phyloP scores from a whole-genome alignment of 1,140 invertebrate genomes.

The Ditylenchus dipsaci region DNA sequence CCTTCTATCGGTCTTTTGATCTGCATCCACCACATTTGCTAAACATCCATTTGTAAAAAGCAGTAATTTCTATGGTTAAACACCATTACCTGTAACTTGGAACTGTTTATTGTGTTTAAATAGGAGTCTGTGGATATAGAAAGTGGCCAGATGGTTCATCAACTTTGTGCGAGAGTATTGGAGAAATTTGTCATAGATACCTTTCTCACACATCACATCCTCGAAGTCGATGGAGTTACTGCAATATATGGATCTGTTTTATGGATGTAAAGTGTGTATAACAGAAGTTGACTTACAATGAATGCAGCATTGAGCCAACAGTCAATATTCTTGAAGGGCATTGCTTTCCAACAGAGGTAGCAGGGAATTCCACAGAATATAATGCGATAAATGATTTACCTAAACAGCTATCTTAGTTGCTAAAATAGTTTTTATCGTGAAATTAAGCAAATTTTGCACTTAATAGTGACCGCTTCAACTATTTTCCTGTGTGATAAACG shows the following conservation, averaged over 20 bases:
- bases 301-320: constrained; percentile 42
- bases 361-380: constrained; percentile 28
- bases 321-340: constrained; percentile 39
- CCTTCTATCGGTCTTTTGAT: constrained; percentile 28
- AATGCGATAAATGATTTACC: constrained; percentile 44
- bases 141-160: constrained; percentile 45
- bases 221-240: neutral
- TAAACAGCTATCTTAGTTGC: too few species aligned
- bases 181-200: constrained; percentile 36
- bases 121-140: constrained; percentile 37
- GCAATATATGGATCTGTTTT: neutral
- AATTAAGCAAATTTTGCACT: too few species aligned
- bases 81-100: constrained; percentile 35
- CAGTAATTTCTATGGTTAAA: neutral
- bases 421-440: constrained; percentile 7
- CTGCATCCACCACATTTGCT: constrained; percentile 26
- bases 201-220: neutral
- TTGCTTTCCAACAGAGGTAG: constrained; percentile 37
- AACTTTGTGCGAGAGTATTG: constrained; percentile 42
- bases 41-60: neutral
- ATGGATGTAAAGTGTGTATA: neutral
- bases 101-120: constrained; percentile 40
- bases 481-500: too few species aligned
- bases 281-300: constrained; percentile 21
- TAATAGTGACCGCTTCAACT: too few species aligned